Evolutionary conservation across 2,888 invertebrate genomes (phyloP).

Genomic region (Drosophila infuscata): DNA sequence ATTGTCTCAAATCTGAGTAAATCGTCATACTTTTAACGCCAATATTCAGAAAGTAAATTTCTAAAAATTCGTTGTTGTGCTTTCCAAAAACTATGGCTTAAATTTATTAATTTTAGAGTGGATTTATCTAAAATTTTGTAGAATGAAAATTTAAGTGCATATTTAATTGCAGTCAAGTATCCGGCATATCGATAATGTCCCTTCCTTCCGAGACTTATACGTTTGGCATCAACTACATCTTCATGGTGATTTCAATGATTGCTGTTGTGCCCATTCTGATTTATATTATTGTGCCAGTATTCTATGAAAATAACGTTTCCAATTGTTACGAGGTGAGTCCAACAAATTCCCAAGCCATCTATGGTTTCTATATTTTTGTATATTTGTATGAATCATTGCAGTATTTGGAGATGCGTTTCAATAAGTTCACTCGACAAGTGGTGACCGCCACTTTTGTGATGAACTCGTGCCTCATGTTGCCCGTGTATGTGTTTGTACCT

Average conservation of each 20-base stretch:
- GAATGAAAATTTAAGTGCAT: background rate
- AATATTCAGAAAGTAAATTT: too few species aligned
- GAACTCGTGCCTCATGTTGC: slow-evolving; percentile 77
- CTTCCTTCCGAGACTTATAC: slow-evolving; percentile 86
- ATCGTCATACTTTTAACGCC: too few species aligned
- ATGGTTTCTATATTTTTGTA: background rate
- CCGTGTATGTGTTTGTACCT: slow-evolving; percentile 83
- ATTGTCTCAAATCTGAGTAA: too few species aligned
- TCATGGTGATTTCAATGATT: slow-evolving; percentile 84
- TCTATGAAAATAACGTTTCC: slow-evolving; percentile 85
- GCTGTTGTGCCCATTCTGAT: slow-evolving; percentile 80
- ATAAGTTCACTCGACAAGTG: slow-evolving; percentile 77
- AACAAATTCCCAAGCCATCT: background rate
- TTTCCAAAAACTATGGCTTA: too few species aligned
- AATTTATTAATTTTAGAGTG: too few species aligned
- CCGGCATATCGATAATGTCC: slow-evolving; percentile 86
- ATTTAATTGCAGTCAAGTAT: slow-evolving; percentile 85
- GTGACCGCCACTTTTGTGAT: slow-evolving; percentile 80
- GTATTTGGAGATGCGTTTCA: slow-evolving; percentile 84
- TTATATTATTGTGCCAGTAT: slow-evolving; percentile 85
- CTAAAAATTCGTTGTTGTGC: too few species aligned
- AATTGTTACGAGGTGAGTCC: slow-evolving; percentile 85
- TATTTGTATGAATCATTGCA: slow-evolving; percentile 33
- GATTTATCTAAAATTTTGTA: too few species aligned
- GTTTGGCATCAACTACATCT: slow-evolving; percentile 85